phyloP scores from a whole-genome alignment of 2,113 vertebrate species.

The Heliornis fulica region DNA sequence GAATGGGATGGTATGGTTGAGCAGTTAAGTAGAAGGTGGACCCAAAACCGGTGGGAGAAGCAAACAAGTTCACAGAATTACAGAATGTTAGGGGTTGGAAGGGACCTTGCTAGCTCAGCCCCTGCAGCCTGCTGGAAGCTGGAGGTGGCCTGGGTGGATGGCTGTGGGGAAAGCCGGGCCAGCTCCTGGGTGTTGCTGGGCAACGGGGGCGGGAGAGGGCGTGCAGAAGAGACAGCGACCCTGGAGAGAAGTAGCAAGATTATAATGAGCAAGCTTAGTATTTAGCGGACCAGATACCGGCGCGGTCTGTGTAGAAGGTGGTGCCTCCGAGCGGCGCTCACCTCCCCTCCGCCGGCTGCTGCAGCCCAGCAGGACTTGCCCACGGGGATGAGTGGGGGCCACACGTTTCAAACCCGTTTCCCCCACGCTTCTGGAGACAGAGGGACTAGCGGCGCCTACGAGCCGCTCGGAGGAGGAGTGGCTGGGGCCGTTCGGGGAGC shows the following conservation, averaged over 20 bases:
- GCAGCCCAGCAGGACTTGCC: background rate
- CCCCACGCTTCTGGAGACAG: background rate
- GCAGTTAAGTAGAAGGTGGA: background rate
- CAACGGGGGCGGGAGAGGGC: fast-evolving
- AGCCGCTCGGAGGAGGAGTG: fast-evolving
- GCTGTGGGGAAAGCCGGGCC: fast-evolving
- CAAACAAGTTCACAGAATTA: too few species aligned
- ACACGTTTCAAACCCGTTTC: background rate
- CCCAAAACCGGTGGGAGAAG: background rate
- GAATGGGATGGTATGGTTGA: background rate
- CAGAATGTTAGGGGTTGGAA: too few species aligned
- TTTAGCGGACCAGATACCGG: background rate
- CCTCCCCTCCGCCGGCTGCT: background rate
- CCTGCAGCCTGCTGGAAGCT: background rate
- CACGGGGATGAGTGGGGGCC: too few species aligned
- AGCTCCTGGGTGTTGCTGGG: background rate
- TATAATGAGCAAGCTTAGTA: background rate
- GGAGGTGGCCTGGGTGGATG: background rate
- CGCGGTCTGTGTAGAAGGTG: fast-evolving
- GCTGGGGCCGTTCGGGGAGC: fast-evolving
- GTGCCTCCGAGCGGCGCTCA: too few species aligned
- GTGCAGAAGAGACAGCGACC: background rate
- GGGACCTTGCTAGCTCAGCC: too few species aligned
- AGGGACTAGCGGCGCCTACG: fast-evolving
- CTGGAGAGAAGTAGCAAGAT: too few species aligned